Base-by-base conservation (phyloP, 2,797 vertebrate genomes). In the Sebastes trivittatus region DNA sequence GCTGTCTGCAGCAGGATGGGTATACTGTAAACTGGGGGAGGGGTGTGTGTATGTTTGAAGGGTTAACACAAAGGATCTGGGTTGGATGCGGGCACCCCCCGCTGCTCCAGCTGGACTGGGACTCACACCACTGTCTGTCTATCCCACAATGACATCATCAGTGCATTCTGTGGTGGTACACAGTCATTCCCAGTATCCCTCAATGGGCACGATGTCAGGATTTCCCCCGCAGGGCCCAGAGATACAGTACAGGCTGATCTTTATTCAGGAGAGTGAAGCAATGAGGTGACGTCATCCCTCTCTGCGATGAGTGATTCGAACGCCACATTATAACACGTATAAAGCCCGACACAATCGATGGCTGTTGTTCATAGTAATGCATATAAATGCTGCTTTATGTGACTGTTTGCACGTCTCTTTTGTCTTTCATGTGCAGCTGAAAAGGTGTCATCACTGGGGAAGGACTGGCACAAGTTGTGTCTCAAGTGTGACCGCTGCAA, bases 401-500 rank as follows among this genome's bases (percentile, higher is more conserved):
- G 58, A 80, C 49, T 18, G 70, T 69, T 65, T 85, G 64, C 67
- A n/a, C 11, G 1, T 62, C 62, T 84, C 71, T 81, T 72, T 63
- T 90, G 77, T 87, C 69, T 79, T 73, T 75, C 34, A 23, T 82
- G 42, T 82, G 68, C 91, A 98, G 97, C 97, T 2, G 98, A 99
- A 93, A 99, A 99, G 93, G 97, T 99, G 87, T 97, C 97, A 4
- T 99, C 98, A 4, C 94, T 99, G 93, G 98, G 98, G 52, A 99
- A 99, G 91, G 98, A 99, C 87, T 99, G 98, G 98, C 98, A 99
- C 95, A 98, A 98, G 90, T 95, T 99, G 92, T 99, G 98, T 84
- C 95, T 99, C 75, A 99, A 99, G 93, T 99, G 98, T 0, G 98
- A 98, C 89, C 97, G 97, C 82, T 99, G 98, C 93, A 98, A 94